These are phyloP conservation scores for Ochlodes sylvanus DNA, from an alignment of 2,888 invertebrate genomes.

Conservation along the genomic window DNA sequence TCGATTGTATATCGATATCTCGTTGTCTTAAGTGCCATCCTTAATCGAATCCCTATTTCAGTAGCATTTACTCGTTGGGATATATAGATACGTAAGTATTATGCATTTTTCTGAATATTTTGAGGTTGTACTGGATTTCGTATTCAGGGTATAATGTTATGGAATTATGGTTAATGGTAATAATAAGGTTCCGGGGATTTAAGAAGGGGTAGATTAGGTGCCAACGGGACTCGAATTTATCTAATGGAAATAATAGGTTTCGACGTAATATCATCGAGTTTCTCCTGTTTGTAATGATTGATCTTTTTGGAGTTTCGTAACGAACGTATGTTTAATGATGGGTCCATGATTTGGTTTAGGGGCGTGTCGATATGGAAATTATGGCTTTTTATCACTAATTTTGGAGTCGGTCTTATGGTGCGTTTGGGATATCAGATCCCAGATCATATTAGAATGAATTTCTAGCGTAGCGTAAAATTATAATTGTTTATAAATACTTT, in stretches of 20 bases:
- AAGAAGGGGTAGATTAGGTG: constrained; percentile 43
- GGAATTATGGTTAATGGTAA: constrained; percentile 25
- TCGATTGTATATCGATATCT: constrained; percentile 35
- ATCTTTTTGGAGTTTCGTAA: background rate
- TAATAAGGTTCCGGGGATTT: constrained; percentile 9
- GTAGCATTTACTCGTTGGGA: constrained; percentile 28
- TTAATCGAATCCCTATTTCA: constrained; percentile 39
- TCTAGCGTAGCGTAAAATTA: too few relatives aligned
- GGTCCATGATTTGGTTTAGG: constrained; percentile 16
- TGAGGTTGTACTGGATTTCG: constrained; percentile 34
- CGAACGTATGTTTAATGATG: constrained; percentile 1
- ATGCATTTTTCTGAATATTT: constrained; percentile 37
- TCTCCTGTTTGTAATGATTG: background rate
- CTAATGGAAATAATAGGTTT: constrained; percentile 19
- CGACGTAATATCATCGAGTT: constrained; percentile 12
- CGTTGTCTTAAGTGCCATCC: constrained; percentile 54
- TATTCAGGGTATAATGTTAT: constrained; percentile 39
- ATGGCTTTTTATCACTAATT: constrained; percentile 20
- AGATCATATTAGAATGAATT: too few relatives aligned
- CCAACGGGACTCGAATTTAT: constrained; percentile 53
- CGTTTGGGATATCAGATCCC: too few relatives aligned
- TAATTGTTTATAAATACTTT: too few relatives aligned
- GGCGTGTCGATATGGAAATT: background rate
- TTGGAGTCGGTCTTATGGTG: background rate
- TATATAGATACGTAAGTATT: constrained; percentile 28